Evolutionary conservation across 2,113 vertebrate species (phyloP).

Genomic region (Protobothrops flavoviridis): DNA sequence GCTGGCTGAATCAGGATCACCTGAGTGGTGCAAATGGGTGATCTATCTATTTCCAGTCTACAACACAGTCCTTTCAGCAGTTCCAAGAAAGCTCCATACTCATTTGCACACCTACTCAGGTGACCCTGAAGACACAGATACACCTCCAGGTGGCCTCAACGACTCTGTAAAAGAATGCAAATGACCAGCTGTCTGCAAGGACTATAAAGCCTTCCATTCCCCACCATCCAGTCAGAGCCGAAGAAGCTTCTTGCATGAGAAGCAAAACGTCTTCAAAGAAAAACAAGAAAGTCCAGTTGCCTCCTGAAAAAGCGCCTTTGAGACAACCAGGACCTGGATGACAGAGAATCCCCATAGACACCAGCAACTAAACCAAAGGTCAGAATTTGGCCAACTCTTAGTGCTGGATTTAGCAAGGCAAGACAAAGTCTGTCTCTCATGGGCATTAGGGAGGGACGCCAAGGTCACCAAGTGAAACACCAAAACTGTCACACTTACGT

Average conservation of each 20-base stretch:
- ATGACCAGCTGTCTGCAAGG: not conserved
- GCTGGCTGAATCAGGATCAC: too few relatives aligned
- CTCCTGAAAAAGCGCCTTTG: too few relatives aligned
- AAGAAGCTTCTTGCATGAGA: too few relatives aligned
- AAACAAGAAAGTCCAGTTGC: too few relatives aligned
- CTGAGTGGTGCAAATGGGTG: too few relatives aligned
- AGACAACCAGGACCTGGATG: too few relatives aligned
- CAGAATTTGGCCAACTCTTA: not conserved
- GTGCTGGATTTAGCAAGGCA: slow-evolving; percentile 4
- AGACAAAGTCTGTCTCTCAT: not conserved
- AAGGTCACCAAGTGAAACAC: not conserved
- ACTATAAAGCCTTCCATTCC: not conserved
- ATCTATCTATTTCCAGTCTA: too few relatives aligned
- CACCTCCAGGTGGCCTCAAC: not conserved
- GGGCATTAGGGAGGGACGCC: not conserved
- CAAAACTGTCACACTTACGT: slow-evolving; percentile 78
- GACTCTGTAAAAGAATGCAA: not conserved
- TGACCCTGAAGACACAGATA: not conserved
- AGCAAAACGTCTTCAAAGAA: too few relatives aligned
- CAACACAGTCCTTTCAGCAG: too few relatives aligned
- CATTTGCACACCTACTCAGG: not conserved
- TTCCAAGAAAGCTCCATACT: too few relatives aligned
- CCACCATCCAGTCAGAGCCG: too few relatives aligned
- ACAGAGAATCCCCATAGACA: not conserved
- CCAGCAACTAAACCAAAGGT: not conserved